Evolutionary conservation across 2,888 invertebrate genomes (phyloP).

Genomic region (Dichetophora obliterata): DNA sequence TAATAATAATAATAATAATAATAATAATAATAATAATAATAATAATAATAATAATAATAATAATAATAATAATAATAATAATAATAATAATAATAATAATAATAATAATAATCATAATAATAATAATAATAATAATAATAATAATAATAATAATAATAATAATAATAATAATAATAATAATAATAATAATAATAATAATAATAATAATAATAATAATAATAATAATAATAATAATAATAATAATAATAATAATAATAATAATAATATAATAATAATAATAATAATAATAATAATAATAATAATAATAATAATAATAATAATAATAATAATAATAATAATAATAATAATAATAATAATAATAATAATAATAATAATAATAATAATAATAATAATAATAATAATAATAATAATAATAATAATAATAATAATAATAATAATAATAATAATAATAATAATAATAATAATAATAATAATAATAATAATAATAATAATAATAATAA

Average conservation of each 20-base stretch:
- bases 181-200: too few relatives aligned
- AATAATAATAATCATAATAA: too few relatives aligned
- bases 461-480: neutral
- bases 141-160: too few relatives aligned
- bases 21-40: too few relatives aligned
- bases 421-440: slow-evolving; percentile 23
- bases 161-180: too few relatives aligned
- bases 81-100: too few relatives aligned
- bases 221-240: too few relatives aligned
- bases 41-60: too few relatives aligned
- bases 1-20: too few relatives aligned
- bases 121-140: too few relatives aligned
- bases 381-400: neutral
- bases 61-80: too few relatives aligned
- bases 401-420: neutral
- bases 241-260: neutral
- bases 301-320: neutral
- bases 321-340: neutral
- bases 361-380: slow-evolving; percentile 5
- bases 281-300: neutral
- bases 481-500: neutral
- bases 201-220: too few relatives aligned
- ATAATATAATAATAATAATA: neutral
- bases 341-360: slow-evolving; percentile 20
- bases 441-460: slow-evolving; percentile 16